Conservation (phyloP, 2,888 invertebrate species). For the Hetaerina titia region DNA sequence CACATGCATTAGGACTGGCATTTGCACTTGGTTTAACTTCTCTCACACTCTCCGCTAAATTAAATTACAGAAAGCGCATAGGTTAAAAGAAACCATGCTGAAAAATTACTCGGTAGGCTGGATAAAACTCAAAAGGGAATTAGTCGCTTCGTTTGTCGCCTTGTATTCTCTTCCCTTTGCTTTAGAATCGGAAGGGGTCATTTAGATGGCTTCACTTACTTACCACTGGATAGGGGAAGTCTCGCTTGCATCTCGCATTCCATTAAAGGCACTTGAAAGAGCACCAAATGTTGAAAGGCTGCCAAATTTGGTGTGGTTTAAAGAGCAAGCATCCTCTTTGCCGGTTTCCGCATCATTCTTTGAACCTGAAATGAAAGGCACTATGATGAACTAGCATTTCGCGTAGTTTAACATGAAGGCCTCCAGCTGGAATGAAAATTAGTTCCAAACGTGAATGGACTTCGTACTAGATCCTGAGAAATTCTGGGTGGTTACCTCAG, state of each 20-base stretch:
- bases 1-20: background rate
- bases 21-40: background rate
- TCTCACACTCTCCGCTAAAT: background rate
- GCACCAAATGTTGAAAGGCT: background rate
- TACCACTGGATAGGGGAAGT: background rate
- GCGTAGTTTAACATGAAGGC: too few relatives aligned
- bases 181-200: background rate
- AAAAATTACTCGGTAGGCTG: background rate
- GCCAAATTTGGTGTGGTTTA: background rate
- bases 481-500: too few relatives aligned
- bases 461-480: too few relatives aligned
- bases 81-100: background rate
- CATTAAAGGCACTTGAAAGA: background rate
- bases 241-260: background rate
- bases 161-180: background rate
- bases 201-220: background rate
- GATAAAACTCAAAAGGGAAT: background rate
- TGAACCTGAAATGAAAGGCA: too few relatives aligned
- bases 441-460: too few relatives aligned
- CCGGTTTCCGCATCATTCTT: too few relatives aligned
- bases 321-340: too few relatives aligned
- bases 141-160: background rate
- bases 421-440: too few relatives aligned
- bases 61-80: background rate
- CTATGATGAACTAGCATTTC: too few relatives aligned